Base-by-base conservation (phyloP, 2,888 invertebrate genomes). In the Lamproptera curius region DNA sequence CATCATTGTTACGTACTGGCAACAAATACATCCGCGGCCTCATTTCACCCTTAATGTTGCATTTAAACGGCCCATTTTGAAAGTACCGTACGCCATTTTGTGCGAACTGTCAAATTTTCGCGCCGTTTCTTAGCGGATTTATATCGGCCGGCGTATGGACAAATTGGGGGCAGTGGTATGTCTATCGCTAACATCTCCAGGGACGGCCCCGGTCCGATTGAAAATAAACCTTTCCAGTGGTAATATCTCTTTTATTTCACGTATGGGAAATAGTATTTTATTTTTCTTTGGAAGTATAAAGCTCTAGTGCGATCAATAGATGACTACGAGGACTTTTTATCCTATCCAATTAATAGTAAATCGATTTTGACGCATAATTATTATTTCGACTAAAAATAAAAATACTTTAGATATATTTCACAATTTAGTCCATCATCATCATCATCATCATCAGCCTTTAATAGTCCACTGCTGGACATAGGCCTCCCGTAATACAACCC, bases 21-120 rank as follows among this genome's bases (percentile, higher is more conserved):
- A 46, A 17, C 39, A 10, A 16, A 31, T 42, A 42, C 38, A n/a
- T 43, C 14, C 38, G 16, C 42, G 48, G 39, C 48, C 48, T 38
- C 42, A 39, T 42, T 48, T 34, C 34, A 13, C n/a, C 31, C 23
- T 20, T 48, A 48, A 48, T 48, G 42, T 48, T 38, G 33, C 48
- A 17, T 42, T 47, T 42, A 48, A 48, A 48, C 38, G 37, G 38
- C 26, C 46, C 41, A 42, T 42, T 48, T 42, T 33, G 41, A 38
- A 48, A 31, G 38, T 33, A 48, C 42, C 46, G 31, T 34, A 39
- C 36, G 39, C 43, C 39, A 33, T 39, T 17, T 35, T 48, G 17
- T 42, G 43, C 28, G 34, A 35, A 38, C 48, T 48, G 48, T 48
- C 48, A 48, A 48, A 48, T 43, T 38, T 48, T 48, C 48, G 39